These are phyloP conservation scores for Heliornis fulica DNA, from an alignment of 2,113 vertebrate species.

Conservation along the genomic window DNA sequence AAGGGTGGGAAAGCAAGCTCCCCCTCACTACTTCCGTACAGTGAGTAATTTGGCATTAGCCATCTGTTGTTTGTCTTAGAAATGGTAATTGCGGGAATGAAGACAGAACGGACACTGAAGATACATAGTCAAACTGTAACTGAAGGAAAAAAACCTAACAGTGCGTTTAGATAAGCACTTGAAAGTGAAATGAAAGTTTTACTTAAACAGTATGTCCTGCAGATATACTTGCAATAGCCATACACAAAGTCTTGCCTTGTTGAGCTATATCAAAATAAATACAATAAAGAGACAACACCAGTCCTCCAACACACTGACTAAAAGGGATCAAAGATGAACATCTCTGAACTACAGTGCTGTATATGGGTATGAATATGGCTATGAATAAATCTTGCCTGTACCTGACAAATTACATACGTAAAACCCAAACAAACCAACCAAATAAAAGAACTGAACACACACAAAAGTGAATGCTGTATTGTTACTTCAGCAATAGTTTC, in stretches of 20 bases:
- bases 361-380: too few species aligned
- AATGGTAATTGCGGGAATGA: background rate
- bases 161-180: background rate
- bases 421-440: background rate
- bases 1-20: background rate
- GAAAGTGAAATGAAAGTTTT: background rate
- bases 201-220: background rate
- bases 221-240: background rate
- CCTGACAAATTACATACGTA: background rate
- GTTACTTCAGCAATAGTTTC: background rate
- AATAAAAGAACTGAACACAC: background rate
- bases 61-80: background rate
- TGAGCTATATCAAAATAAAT: background rate
- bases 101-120: background rate
- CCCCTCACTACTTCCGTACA: background rate
- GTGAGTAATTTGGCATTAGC: background rate
- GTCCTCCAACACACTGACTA: background rate
- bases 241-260: background rate
- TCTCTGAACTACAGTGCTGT: background rate
- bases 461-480: background rate
- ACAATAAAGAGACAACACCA: background rate
- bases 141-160: background rate
- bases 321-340: background rate
- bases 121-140: accelerated
- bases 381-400: background rate